These are phyloP conservation scores for Subanguina moxae DNA, from an alignment of 1,140 invertebrate genomes.

Conservation along the genomic window DNA sequence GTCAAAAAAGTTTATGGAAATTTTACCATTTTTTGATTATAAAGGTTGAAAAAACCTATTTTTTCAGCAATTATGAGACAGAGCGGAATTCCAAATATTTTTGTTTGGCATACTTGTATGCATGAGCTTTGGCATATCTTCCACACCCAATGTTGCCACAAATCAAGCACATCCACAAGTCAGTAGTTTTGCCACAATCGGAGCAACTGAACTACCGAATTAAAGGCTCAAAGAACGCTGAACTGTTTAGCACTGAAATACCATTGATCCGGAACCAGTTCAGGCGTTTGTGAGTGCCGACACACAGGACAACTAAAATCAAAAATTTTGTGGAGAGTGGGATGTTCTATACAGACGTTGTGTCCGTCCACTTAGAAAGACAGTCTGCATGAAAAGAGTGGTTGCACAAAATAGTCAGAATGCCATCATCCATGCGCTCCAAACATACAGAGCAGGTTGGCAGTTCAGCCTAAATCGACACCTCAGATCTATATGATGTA, in stretches of 20 bases:
- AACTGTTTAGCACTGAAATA: slow-evolving; percentile 61
- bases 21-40: too few species aligned
- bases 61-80: too few species aligned
- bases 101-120: slow-evolving; percentile 64
- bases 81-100: neutral
- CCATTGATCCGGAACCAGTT: slow-evolving; percentile 74
- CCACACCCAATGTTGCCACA: slow-evolving; percentile 97
- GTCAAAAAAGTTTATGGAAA: too few species aligned
- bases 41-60: too few species aligned
- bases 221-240: too few species aligned
- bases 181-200: slow-evolving; percentile 71
- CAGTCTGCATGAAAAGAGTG: slow-evolving; percentile 94
- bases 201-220: slow-evolving; percentile 61
- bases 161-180: slow-evolving; percentile 96
- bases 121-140: slow-evolving; percentile 72
- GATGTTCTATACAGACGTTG: slow-evolving; percentile 62
- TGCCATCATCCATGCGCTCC: slow-evolving; percentile 86
- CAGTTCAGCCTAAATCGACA: slow-evolving; percentile 76
- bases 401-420: slow-evolving; percentile 94
- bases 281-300: slow-evolving; percentile 75
- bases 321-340: neutral
- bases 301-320: slow-evolving; percentile 66
- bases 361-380: slow-evolving; percentile 91
- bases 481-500: too few species aligned
- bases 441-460: slow-evolving; percentile 95